These are phyloP conservation scores for Druceiella hillmani DNA, from an alignment of 2,888 invertebrate species.

Conservation along the genomic window DNA sequence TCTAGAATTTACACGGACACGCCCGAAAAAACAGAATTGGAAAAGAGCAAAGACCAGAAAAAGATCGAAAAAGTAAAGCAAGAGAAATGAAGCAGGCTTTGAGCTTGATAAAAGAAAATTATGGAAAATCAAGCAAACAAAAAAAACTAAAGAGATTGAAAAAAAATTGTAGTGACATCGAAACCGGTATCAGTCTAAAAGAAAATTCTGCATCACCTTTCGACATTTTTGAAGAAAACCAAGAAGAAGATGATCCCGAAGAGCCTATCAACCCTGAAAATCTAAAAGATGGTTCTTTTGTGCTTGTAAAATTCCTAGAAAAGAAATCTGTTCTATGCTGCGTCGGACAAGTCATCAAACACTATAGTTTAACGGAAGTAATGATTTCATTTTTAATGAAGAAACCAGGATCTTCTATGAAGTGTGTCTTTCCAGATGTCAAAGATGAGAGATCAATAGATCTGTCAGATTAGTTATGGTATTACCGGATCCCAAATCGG, in stretches of 20 bases:
- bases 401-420: conserved; percentile 6
- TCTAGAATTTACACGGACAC: too few relatives aligned
- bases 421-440: conserved; percentile 5
- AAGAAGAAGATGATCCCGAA: conserved; percentile 7
- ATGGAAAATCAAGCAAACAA: too few relatives aligned
- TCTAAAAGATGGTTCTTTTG: conserved; percentile 7
- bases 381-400: conserved; percentile 6
- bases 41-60: too few relatives aligned
- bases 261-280: conserved; percentile 9
- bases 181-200: conserved; percentile 12
- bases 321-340: conserved; percentile 9
- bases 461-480: conserved; percentile 13
- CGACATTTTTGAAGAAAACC: conserved; percentile 9
- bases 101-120: too few relatives aligned
- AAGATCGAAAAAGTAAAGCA: too few relatives aligned
- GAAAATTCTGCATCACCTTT: conserved; percentile 17
- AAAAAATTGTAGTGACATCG: conserved; percentile 12
- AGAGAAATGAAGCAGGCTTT: too few relatives aligned
- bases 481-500: conserved; percentile 16
- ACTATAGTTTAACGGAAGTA: conserved; percentile 5
- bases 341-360: conserved; percentile 12
- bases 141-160: too few relatives aligned
- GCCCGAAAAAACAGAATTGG: too few relatives aligned
- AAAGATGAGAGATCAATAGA: conserved; percentile 6
- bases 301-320: conserved; percentile 12